Conservation (phyloP, 37 sponge, comb jelly and placozoan species). For the Geodia barretti region DNA sequence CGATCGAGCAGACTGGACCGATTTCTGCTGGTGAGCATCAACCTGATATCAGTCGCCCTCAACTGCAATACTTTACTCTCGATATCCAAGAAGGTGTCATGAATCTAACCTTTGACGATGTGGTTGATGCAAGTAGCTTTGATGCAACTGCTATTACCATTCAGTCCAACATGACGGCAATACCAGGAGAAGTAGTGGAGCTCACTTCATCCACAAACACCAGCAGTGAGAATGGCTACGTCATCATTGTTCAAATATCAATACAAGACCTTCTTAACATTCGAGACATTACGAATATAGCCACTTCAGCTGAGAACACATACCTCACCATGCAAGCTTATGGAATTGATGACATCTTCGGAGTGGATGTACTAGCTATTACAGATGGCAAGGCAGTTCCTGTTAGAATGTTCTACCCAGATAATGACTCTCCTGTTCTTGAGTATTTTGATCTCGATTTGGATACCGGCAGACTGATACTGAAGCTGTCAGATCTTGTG, state of each 20-base stretch:
- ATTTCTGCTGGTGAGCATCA: constrained; percentile 26
- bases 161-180: constrained; percentile 53
- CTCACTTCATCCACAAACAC: constrained; percentile 58
- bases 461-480: constrained; percentile 57
- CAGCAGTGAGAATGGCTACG: constrained; percentile 66
- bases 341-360: constrained; percentile 90
- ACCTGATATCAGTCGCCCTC: constrained; percentile 71
- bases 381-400: constrained; percentile 85
- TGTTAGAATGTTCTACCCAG: constrained; percentile 54
- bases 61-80: constrained; percentile 57
- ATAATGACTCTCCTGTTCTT: constrained; percentile 67
- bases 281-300: constrained; percentile 68
- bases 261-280: constrained; percentile 69
- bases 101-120: constrained; percentile 76
- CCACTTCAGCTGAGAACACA: constrained; percentile 40
- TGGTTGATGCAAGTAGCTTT: constrained; percentile 77
- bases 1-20: constrained; percentile 42
- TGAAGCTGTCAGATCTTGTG: constrained; percentile 72
- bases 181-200: constrained; percentile 32
- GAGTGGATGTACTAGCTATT: constrained; percentile 80
- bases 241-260: constrained; percentile 52
- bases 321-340: constrained; percentile 89
- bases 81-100: constrained; percentile 81
- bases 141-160: constrained; percentile 84
- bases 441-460: constrained; percentile 71